Conservation (phyloP, 2,797 vertebrate genomes). For the Dermochelys coriacea region DNA sequence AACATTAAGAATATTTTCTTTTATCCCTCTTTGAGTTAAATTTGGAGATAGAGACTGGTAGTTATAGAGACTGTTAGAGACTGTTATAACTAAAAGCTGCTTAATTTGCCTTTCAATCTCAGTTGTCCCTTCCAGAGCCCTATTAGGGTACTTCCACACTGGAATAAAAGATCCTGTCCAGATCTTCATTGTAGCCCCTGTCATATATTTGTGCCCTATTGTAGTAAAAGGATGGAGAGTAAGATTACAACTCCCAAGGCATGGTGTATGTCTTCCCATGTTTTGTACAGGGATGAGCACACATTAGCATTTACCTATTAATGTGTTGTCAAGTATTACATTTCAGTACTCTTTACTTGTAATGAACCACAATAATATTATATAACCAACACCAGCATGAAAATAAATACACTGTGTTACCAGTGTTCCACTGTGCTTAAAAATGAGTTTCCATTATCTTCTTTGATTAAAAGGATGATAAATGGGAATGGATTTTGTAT, state of each 20-base stretch:
- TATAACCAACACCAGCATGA: neutral
- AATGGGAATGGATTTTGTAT: neutral
- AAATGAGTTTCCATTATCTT: neutral
- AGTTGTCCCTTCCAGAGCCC: neutral
- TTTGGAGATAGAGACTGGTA: neutral
- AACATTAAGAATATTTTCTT: neutral
- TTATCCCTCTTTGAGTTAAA: neutral
- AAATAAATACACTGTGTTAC: neutral
- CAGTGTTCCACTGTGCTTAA: neutral
- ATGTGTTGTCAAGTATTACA: neutral
- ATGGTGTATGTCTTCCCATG: neutral
- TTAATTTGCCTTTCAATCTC: neutral
- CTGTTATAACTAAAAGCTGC: too few relatives aligned
- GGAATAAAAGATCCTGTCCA: neutral
- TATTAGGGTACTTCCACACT: neutral
- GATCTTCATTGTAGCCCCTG: neutral
- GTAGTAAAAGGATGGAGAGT: neutral
- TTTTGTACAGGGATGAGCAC: neutral
- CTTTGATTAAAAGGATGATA: neutral
- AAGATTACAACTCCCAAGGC: neutral
- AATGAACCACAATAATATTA: neutral
- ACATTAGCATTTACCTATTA: neutral
- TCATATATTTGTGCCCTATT: neutral
- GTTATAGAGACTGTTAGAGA: too few relatives aligned
- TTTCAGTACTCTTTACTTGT: neutral